Evolutionary conservation across 2,113 vertebrate species (phyloP).

Genomic region (Dasypus novemcinctus): DNA sequence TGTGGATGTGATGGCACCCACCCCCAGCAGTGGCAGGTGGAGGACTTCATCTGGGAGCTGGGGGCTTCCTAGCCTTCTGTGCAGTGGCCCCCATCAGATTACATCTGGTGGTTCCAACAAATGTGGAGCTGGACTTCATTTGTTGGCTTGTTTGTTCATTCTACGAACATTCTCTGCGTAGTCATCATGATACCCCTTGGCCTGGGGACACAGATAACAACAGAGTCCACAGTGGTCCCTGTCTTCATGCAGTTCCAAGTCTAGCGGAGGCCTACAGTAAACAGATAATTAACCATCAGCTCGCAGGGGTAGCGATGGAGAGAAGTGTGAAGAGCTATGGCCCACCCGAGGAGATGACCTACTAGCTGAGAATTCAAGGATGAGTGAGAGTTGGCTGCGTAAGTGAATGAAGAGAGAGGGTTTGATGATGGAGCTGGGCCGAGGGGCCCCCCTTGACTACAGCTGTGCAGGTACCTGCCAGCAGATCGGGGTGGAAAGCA

Average conservation of each 20-base stretch:
- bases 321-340: not conserved
- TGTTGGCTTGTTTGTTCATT: not conserved
- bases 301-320: not conserved
- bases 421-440: not conserved
- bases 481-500: not conserved
- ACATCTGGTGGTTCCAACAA: too few relatives aligned
- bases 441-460: not conserved
- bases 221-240: not conserved
- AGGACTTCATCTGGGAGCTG: not conserved
- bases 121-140: not conserved
- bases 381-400: rapidly evolving
- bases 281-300: not conserved
- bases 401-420: not conserved
- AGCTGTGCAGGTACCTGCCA: rapidly evolving
- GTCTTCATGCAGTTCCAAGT: not conserved
- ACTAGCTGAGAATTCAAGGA: not conserved
- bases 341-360: not conserved
- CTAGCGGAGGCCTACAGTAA: not conserved
- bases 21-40: not conserved
- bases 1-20: not conserved
- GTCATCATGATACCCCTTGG: not conserved
- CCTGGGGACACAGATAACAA: too few relatives aligned
- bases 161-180: not conserved
- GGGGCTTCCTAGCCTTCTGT: not conserved
- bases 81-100: not conserved